Evolutionary conservation across 1,140 invertebrate genomes (phyloP).

Genomic region (Hypothenemus hampei): DNA sequence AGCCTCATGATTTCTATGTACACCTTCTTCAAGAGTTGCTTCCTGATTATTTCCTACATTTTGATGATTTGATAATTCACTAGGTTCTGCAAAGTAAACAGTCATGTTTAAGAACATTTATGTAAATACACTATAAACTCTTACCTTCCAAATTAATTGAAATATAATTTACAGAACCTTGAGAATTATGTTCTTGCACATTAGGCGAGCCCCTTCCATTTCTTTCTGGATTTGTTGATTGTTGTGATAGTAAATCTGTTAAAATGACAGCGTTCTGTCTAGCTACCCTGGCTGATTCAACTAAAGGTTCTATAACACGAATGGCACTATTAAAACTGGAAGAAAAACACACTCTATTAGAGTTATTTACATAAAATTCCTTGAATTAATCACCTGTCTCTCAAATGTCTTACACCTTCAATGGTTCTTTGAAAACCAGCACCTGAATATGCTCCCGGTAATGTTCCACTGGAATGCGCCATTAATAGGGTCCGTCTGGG

Average conservation of each 20-base stretch:
- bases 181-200: slow-evolving; percentile 16
- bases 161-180: slow-evolving; percentile 22
- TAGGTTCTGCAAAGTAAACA: too few relatives aligned
- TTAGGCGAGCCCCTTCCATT: slow-evolving; percentile 12
- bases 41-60: too few relatives aligned
- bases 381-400: slow-evolving; percentile 42
- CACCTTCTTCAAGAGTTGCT: too few relatives aligned
- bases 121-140: neutral
- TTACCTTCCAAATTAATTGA: slow-evolving; percentile 36
- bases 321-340: slow-evolving; percentile 50
- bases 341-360: neutral
- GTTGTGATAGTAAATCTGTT: slow-evolving; percentile 7
- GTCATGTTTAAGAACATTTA: too few relatives aligned
- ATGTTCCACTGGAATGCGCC: slow-evolving; percentile 25
- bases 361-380: neutral
- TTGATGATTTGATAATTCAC: too few relatives aligned
- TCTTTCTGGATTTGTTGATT: slow-evolving; percentile 24
- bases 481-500: slow-evolving; percentile 20
- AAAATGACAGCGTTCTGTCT: slow-evolving; percentile 34
- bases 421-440: slow-evolving; percentile 39
- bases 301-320: slow-evolving; percentile 50
- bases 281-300: slow-evolving; percentile 47
- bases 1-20: too few relatives aligned
- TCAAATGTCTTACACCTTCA: slow-evolving; percentile 48
- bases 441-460: slow-evolving; percentile 30